A percentile compares a stretch with the other conserved stretches of the same genome.
Evolutionary conservation across 2,888 invertebrate genomes (phyloP).

Genomic region (Netelia virgata): DNA sequence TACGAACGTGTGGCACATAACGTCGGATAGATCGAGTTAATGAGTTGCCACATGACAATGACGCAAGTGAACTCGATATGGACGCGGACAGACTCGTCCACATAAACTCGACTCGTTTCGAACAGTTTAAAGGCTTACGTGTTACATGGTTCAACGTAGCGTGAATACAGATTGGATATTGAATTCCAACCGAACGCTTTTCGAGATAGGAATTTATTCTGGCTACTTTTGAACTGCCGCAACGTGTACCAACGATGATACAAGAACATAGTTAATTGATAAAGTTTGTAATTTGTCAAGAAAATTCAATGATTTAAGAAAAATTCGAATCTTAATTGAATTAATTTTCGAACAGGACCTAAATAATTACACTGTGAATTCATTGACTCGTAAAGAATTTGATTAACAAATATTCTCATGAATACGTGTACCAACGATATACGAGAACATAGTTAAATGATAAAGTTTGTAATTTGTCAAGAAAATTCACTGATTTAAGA

Average conservation of each 20-base stretch:
- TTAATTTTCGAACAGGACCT: too few species aligned
- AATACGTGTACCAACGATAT: neutral
- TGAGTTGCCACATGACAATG: conserved; percentile 38
- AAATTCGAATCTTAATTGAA: too few species aligned
- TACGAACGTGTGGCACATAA: conserved; percentile 4
- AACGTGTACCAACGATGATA: neutral
- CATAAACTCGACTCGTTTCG: conserved; percentile 3
- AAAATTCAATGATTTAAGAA: too few species aligned
- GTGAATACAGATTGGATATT: conserved; percentile 58
- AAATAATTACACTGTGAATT: too few species aligned
- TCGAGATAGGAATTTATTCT: conserved; percentile 29
- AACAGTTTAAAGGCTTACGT: conserved; percentile 40
- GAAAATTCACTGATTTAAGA: too few species aligned
- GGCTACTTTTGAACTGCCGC: conserved; percentile 13
- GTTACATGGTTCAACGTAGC: conserved; percentile 37
- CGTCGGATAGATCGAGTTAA: conserved; percentile 34
- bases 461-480: too few species aligned
- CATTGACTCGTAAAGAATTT: too few species aligned
- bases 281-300: too few species aligned
- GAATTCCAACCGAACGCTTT: conserved; percentile 46
- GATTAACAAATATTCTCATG: too few species aligned
- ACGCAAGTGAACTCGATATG: conserved; percentile 35
- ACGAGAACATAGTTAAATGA: too few species aligned
- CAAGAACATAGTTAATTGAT: too few species aligned
- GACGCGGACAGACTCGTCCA: neutral